Base-by-base conservation (phyloP, 2,888 invertebrate genomes). In the Leptogaster cylindrica region DNA sequence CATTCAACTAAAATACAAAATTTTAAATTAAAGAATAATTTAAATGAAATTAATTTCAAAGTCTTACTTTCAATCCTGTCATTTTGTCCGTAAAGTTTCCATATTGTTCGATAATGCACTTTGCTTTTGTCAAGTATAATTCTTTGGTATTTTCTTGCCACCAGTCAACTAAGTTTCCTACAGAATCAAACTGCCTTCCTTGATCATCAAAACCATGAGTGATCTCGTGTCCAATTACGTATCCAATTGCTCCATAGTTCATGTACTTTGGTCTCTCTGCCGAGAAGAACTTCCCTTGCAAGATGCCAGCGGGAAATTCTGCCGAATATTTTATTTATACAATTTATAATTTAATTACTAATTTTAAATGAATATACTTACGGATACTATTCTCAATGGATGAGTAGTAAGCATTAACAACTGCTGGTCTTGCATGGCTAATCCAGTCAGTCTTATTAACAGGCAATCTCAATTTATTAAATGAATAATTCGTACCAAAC, bases 231-330 rank as follows among this genome's bases (percentile, higher is more conserved):
- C 94, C 94, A 75, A 95, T 94, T 2, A 95, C 92, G 75, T 91
- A 93, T 2, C 95, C 95, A 71, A 95, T 94, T 2, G 92, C 92
- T 16, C 93, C 94, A 74, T 92, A 95, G 79, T 95, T 95, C 91
- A 95, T 91, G 79, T 94, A 96, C 72, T 89, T 88, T 0, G 95
- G 95, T 18, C 95, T 88, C 50, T 91, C 88, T 63, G 92, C 91
- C 66, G 88, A 90, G 83, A 95, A 96, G 86, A 95, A 95, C 1
- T 90, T 88, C 1, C 94, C 95, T 84, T 95, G 95, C 1, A 96
- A 84, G 71, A 95, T 95, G 71, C 95, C 95, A 73, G 95, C 95
- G 0, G 95, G 95, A 81, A 95, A 94, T 82, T 94, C 95, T 96
- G 82, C n/a, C n/a, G n/a, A n/a, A n/a, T n/a, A n/a, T n/a, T n/a